These are phyloP conservation scores for Cossypha dichroa DNA, from an alignment of 2,797 vertebrate genomes.

Conservation along the genomic window DNA sequence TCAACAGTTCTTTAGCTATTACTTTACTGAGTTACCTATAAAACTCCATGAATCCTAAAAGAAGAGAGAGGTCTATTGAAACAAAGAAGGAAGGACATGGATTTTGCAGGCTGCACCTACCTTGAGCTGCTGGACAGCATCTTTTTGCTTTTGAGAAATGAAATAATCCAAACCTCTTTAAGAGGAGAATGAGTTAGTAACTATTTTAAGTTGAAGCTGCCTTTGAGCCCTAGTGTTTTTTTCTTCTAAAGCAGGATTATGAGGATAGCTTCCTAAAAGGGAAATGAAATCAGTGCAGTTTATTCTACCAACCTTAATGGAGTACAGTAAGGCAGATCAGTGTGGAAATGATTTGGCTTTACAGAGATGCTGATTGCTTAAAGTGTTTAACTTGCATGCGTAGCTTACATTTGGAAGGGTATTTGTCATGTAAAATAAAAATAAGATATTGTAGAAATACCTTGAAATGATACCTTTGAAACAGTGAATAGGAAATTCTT, in stretches of 20 bases:
- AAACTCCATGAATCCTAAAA: rapidly evolving
- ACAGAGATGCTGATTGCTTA: not conserved
- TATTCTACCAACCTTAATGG: conserved; percentile 28
- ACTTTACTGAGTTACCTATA: not conserved
- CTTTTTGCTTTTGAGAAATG: not conserved
- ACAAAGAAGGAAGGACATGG: not conserved
- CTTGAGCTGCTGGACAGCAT: not conserved
- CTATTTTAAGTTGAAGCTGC: conserved; percentile 13
- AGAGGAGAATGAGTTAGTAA: not conserved
- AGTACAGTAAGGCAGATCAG: not conserved
- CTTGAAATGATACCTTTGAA: not conserved
- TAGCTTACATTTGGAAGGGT: not conserved
- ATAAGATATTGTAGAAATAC: not conserved
- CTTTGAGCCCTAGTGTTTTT: not conserved
- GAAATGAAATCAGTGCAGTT: conserved; percentile 46
- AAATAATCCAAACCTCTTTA: not conserved
- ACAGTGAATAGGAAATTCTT: not conserved
- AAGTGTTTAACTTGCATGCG: not conserved
- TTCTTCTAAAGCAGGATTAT: conserved; percentile 48
- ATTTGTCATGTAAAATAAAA: not conserved
- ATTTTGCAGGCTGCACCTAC: not conserved
- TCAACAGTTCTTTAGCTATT: not conserved
- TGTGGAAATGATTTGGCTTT: not conserved
- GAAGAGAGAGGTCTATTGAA: not conserved
- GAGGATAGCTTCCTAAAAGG: conserved; percentile 49